phyloP scores from a whole-genome alignment of 1,140 invertebrate species.

The Lasaia peninsularis region DNA sequence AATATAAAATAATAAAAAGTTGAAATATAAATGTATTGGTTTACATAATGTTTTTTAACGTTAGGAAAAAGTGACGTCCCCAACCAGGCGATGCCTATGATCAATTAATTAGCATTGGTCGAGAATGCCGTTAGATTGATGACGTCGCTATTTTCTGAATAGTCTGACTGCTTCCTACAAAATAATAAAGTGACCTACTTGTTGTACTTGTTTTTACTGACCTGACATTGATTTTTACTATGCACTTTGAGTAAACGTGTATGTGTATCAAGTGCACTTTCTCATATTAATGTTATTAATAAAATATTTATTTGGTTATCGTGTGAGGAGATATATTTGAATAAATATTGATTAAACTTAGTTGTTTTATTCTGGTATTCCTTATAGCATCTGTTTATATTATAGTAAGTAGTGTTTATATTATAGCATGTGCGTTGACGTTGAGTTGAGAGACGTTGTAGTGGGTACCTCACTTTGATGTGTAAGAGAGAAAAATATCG shows the following conservation, averaged over 20 bases:
- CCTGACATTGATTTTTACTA: not conserved
- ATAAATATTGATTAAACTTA: not conserved
- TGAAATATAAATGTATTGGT: too few relatives aligned
- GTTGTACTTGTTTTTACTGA: not conserved
- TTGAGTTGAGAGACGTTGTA: too few relatives aligned
- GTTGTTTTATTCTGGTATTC: not conserved
- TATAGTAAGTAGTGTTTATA: too few relatives aligned
- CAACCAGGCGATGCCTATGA: too few relatives aligned
- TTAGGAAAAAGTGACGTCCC: too few relatives aligned
- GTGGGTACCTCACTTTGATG: too few relatives aligned
- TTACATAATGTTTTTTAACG: too few relatives aligned
- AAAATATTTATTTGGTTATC: not conserved
- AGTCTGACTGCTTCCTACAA: not conserved
- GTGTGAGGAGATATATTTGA: not conserved
- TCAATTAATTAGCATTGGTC: not conserved
- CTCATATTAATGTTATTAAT: not conserved
- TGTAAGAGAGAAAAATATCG: too few relatives aligned
- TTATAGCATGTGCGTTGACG: too few relatives aligned
- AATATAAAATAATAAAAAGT: too few relatives aligned
- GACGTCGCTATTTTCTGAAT: not conserved
- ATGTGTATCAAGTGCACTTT: not conserved
- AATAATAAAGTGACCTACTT: not conserved
- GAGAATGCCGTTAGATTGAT: too few relatives aligned
- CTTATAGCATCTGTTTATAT: too few relatives aligned
- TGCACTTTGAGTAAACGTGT: not conserved